Conservation (phyloP, 2,888 invertebrate species). For the Dicyrtoma fusca region DNA sequence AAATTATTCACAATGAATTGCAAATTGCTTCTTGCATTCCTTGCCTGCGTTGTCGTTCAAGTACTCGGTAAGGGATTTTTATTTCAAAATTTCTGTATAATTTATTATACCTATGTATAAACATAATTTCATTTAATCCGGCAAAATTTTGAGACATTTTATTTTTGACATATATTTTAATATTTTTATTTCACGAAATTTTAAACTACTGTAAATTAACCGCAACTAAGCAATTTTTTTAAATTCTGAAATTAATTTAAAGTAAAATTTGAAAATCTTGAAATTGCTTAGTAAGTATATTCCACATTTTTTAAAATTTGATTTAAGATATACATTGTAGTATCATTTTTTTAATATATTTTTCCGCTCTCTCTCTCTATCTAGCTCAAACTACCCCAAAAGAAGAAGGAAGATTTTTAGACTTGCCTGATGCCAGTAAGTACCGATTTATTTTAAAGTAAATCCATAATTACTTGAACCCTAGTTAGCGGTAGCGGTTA, state of each 20-base stretch:
- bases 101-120: too few relatives aligned
- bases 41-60: slow-evolving; percentile 25
- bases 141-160: slow-evolving; percentile 1
- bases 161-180: background rate
- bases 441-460: background rate
- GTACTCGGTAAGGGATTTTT: slow-evolving; percentile 27
- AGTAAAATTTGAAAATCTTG: too few relatives aligned
- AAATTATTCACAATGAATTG: slow-evolving; percentile 25
- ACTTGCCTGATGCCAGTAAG: slow-evolving; percentile 53
- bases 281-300: background rate
- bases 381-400: too few relatives aligned
- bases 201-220: too few relatives aligned
- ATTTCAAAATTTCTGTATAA: too few relatives aligned
- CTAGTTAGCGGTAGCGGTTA: too few relatives aligned
- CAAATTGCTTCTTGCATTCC: slow-evolving; percentile 26
- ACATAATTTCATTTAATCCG: too few relatives aligned
- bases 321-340: background rate
- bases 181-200: background rate
- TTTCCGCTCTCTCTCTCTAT: too few relatives aligned
- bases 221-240: too few relatives aligned
- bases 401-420: slow-evolving; percentile 48
- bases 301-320: background rate
- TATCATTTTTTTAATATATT: background rate
- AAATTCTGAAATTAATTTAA: too few relatives aligned
- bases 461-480: too few relatives aligned